Base-by-base conservation (phyloP, 2,888 invertebrate genomes). In the Trisateles emortualis region DNA sequence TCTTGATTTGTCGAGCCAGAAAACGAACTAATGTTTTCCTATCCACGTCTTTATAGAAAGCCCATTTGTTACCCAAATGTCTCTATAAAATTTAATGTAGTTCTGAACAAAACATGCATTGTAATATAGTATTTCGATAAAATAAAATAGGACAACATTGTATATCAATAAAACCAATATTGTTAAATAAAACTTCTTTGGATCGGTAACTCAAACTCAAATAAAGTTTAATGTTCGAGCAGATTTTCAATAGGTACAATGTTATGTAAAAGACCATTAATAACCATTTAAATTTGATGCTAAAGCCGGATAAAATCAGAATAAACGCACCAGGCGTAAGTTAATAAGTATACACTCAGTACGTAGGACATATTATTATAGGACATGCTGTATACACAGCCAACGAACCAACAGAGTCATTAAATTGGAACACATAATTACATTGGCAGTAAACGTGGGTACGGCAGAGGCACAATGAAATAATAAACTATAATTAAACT, bases 1-100 rank as follows among this genome's bases (percentile, higher is more conserved):
- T 88, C 88, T 83, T 87, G 86, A 87, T 87, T 87, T 88, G 86
- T 87, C 72, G 74, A 71, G 51, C 58, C 61, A 72, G 67, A 71
- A 71, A 74, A 75, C 75, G 67, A 76, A 78, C 78, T 81, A 81
- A 81, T 78, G 72, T 78, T 78, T 74, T 78, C 75, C 76, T 65
- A 75, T 78, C 60, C 60, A 72, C 62, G 70, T 78, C 78, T 79
- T 71, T 73, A 79, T 76, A 78, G 74, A 79, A 71, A 76, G 64
- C 57, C 71, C 76, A 80, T 85, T 82, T 79, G 76, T 83, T 79
- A 84, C 68, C 74, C 66, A 73, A 81, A 84, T 72, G 83, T 80
- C 81, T 81, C 75, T 74, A 83, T 83, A 84, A 83, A 83, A 73
- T 77, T 75, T 78, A 77, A 82, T 69, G 65, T 74, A 64, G 49